These are phyloP conservation scores for Orientallactaga bullata DNA, from an alignment of 2,113 vertebrate genomes.

Conservation along the genomic window DNA sequence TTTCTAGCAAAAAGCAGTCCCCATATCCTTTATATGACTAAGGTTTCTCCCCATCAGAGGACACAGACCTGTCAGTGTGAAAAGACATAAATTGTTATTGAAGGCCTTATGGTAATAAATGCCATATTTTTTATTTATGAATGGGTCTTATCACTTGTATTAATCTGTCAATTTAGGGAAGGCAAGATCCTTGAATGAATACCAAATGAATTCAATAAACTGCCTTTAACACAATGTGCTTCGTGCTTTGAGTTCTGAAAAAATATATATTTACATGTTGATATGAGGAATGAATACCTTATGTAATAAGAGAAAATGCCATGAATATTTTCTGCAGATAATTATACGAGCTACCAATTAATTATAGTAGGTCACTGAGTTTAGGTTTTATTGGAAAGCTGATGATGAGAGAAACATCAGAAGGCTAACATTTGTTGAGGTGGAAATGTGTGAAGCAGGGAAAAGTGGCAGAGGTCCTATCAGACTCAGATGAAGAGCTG, in stretches of 20 bases:
- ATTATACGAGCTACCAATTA: background rate
- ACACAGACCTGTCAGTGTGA: background rate
- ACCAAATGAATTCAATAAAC: background rate
- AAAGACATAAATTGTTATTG: background rate
- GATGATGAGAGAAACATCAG: background rate
- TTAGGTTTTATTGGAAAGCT: background rate
- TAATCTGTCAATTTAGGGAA: conserved; percentile 1
- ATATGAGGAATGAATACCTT: background rate
- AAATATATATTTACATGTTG: background rate
- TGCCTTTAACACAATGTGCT: background rate
- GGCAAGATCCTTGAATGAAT: background rate
- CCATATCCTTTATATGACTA: background rate
- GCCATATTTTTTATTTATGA: background rate
- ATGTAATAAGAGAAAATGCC: background rate
- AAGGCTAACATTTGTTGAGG: background rate
- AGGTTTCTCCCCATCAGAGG: background rate
- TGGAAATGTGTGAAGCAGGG: background rate
- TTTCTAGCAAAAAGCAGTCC: background rate
- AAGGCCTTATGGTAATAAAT: background rate
- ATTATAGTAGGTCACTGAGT: background rate
- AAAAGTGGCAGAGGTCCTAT: background rate
- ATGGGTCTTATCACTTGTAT: background rate
- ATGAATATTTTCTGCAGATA: background rate
- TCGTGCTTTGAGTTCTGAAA: background rate
- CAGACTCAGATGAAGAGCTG: background rate